A percentile compares a stretch with the other conserved stretches of the same genome.
Evolutionary conservation across 92 coral and sea anemone genomes (phyloP).

Genomic region (Muricea muricata): DNA sequence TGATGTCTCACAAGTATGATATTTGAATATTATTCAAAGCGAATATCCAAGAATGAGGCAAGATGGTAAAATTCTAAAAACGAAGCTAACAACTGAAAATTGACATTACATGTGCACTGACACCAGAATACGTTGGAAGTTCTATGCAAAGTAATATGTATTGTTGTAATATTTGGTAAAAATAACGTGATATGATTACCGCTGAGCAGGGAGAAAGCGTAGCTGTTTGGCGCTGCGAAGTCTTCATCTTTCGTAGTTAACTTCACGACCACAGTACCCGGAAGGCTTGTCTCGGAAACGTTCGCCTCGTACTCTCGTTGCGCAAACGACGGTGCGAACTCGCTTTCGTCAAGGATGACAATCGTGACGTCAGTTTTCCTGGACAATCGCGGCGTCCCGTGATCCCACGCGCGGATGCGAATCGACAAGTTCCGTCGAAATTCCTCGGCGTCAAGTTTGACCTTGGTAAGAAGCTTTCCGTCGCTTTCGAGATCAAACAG

Average conservation of each 20-base stretch:
- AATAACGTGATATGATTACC: no score
- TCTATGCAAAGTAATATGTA: no score
- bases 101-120: no score
- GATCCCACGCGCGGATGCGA: slow-evolving; percentile 77
- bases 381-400: slow-evolving; percentile 62
- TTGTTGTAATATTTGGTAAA: no score
- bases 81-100: no score
- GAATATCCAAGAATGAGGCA: no score
- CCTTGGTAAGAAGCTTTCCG: slow-evolving; percentile 19
- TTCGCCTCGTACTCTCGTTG: slow-evolving; percentile 57
- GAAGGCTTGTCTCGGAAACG: slow-evolving; percentile 82
- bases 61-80: no score
- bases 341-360: slow-evolving; percentile 70
- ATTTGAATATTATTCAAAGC: no score
- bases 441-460: slow-evolving; percentile 13
- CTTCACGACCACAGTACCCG: slow-evolving; percentile 72
- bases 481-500: background rate
- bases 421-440: slow-evolving; percentile 61
- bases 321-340: slow-evolving; percentile 41
- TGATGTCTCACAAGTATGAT: no score
- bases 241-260: slow-evolving; percentile 78
- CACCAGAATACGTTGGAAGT: no score
- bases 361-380: slow-evolving; percentile 84
- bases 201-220: slow-evolving; percentile 71
- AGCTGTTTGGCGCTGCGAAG: slow-evolving; percentile 77